Evolutionary conservation across 2,113 vertebrate genomes (phyloP).

Genomic region (Eulacestoma nigropectus): DNA sequence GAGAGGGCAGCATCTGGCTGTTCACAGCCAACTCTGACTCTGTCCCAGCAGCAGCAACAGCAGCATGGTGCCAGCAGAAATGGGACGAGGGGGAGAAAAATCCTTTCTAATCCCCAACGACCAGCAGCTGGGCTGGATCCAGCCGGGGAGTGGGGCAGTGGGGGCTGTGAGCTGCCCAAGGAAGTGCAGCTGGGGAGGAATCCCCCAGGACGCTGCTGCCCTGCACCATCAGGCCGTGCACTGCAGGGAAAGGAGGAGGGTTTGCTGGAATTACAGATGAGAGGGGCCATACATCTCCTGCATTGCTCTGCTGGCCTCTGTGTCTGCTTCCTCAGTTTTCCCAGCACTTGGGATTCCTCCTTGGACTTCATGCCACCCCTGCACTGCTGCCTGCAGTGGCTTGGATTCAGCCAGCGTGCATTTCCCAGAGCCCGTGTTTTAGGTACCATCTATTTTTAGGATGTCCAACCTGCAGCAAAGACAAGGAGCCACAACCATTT

Average conservation of each 20-base stretch:
- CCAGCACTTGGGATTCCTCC: not conserved
- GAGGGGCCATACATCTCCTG: not conserved
- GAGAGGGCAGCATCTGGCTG: not conserved
- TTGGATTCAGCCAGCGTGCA: not conserved
- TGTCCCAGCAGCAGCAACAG: not conserved
- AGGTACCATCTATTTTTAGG: slow-evolving; percentile 41
- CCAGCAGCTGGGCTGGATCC: not conserved
- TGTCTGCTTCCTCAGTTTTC: not conserved
- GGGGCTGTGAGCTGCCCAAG: not conserved
- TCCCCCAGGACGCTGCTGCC: not conserved
- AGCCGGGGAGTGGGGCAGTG: not conserved
- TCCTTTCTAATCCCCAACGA: not conserved
- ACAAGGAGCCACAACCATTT: not conserved
- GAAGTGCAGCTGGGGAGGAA: not conserved
- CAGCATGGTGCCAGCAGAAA: not conserved
- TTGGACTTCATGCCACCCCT: not conserved
- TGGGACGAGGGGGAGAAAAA: not conserved
- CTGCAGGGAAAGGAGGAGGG: not conserved
- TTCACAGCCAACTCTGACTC: not conserved
- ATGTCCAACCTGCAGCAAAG: slow-evolving; percentile 12
- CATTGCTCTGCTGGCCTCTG: not conserved
- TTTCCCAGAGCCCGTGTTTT: not conserved
- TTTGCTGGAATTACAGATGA: not conserved
- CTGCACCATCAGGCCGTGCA: rapidly evolving
- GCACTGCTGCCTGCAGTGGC: not conserved